A percentile compares a stretch with the other conserved stretches of the same genome.
Evolutionary conservation across 2,797 vertebrate genomes (phyloP).

Genomic region (Alfaro cultratus): DNA sequence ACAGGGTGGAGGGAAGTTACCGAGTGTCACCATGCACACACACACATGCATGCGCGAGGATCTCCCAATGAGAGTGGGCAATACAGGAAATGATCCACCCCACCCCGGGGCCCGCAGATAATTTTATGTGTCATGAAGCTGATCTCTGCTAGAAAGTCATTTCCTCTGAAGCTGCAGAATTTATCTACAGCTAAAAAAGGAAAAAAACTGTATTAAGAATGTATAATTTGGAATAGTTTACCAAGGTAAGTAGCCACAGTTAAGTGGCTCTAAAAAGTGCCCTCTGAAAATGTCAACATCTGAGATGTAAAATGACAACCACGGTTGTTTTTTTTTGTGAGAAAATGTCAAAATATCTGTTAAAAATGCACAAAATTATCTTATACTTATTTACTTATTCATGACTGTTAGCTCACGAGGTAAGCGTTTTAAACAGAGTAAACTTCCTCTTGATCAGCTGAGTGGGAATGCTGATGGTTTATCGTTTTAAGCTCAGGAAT

Average conservation of each 20-base stretch:
- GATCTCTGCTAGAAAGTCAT: constrained; percentile 81
- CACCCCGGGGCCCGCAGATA: constrained; percentile 77
- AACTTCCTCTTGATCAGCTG: constrained; percentile 7
- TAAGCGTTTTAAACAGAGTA: background rate
- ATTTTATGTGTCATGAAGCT: constrained; percentile 82
- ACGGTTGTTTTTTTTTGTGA: background rate
- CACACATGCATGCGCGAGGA: constrained; percentile 36
- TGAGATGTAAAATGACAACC: background rate
- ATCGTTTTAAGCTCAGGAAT: background rate
- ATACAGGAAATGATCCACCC: constrained; percentile 87
- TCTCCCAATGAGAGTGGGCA: constrained; percentile 62
- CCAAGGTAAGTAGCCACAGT: background rate
- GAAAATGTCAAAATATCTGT: background rate
- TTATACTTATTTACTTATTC: background rate
- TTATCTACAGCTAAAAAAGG: background rate
- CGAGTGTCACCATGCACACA: constrained; percentile 1
- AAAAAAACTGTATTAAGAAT: constrained; percentile 1
- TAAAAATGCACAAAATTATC: background rate
- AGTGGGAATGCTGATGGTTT: background rate
- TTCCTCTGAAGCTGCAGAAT: constrained; percentile 77
- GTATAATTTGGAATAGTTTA: background rate
- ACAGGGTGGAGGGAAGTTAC: constrained; percentile 47
- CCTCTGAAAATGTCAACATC: background rate
- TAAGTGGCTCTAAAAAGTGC: background rate
- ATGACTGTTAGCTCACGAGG: background rate